phyloP scores from a whole-genome alignment of 2,113 vertebrate species.

The Lepisosteus oculatus region DNA sequence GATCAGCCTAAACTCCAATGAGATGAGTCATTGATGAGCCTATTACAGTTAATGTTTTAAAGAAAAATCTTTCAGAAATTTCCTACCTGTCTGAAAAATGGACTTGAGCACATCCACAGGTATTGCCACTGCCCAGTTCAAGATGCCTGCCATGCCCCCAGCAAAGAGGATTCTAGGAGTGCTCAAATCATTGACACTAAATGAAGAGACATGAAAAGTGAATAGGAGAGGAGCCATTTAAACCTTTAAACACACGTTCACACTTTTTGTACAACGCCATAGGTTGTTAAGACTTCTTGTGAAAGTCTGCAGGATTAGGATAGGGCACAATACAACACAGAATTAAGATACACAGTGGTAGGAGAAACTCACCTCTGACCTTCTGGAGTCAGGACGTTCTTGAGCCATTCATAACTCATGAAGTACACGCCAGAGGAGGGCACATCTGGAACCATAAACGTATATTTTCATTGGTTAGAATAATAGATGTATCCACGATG shows the following conservation, averaged over 20 bases:
- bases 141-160: constrained; percentile 57
- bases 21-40: no score
- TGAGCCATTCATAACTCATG: constrained; percentile 66
- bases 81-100: constrained; percentile 68
- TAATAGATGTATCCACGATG: no score
- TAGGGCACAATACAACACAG: neutral
- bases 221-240: neutral
- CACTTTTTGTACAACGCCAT: neutral
- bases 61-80: no score
- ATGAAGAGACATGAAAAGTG: neutral
- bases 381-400: constrained; percentile 56
- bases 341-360: neutral
- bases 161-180: constrained; percentile 62
- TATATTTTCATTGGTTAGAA: no score
- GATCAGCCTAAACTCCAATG: no score
- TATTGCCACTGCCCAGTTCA: constrained; percentile 69
- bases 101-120: constrained; percentile 72
- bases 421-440: constrained; percentile 70
- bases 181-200: constrained; percentile 56
- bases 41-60: no score
- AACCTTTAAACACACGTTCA: neutral
- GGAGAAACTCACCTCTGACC: constrained; percentile 52
- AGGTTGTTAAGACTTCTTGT: neutral
- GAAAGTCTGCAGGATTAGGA: neutral
- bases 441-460: constrained; percentile 50